These are phyloP conservation scores for Parauchenoglanis ngamensis DNA, from an alignment of 2,797 vertebrate genomes.

Conservation along the genomic window DNA sequence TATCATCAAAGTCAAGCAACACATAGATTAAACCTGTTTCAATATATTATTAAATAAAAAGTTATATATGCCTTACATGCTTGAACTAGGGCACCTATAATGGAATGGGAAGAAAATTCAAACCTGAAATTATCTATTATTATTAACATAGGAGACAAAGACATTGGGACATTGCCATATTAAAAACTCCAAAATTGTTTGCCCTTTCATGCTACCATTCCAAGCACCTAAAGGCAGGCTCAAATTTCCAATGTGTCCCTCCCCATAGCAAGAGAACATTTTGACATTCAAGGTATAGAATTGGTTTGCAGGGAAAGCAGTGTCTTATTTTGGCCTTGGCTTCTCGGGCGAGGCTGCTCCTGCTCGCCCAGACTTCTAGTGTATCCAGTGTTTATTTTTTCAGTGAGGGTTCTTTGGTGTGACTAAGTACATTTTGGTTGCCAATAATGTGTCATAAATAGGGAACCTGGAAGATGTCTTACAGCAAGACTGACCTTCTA, in stretches of 20 bases:
- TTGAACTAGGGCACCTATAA: background rate
- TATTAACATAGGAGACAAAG: constrained; percentile 5
- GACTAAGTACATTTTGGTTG: constrained; percentile 18
- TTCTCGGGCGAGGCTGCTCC: constrained; percentile 11
- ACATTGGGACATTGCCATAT: constrained; percentile 17
- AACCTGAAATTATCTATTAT: constrained; percentile 6
- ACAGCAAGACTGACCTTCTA: constrained; percentile 4
- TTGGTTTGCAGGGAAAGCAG: constrained; percentile 28
- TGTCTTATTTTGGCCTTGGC: constrained; percentile 40
- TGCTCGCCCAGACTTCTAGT: constrained; percentile 29
- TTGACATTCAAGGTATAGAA: constrained; percentile 27
- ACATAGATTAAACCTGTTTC: background rate
- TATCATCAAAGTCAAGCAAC: background rate
- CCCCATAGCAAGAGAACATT: constrained; percentile 19
- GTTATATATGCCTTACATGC: background rate
- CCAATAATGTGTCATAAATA: constrained; percentile 19
- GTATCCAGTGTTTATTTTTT: constrained; percentile 36
- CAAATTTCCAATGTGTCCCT: constrained; percentile 30
- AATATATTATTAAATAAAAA: background rate
- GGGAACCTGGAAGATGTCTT: constrained; percentile 1
- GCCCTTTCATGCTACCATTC: constrained; percentile 5
- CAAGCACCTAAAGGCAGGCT: constrained; percentile 4
- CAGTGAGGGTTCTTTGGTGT: constrained; percentile 4
- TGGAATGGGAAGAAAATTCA: background rate
- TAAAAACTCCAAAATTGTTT: constrained; percentile 24